Base-by-base conservation (phyloP, 2,888 invertebrate genomes). In the Lobophora halterata region DNA sequence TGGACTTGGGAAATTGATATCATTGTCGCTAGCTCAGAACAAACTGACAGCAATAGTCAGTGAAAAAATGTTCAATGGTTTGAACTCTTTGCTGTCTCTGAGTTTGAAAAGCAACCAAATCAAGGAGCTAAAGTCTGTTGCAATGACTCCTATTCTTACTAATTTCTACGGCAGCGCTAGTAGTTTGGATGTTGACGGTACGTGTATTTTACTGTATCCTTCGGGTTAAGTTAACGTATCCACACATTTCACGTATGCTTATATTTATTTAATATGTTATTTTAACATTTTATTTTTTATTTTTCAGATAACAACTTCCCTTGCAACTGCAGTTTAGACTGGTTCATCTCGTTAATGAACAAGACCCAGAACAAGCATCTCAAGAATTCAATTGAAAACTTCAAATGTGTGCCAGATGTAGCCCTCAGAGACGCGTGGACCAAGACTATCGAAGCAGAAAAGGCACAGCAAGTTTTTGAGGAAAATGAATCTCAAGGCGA, bases 281-380 rank as follows among this genome's bases (percentile, higher is more conserved):
- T 5, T n/a, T 7, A 36, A n/a, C 18, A 21, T 21, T 12, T 23
- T 8, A 11, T 13, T 11, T 29, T 23, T 13, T 33, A 35, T 33
- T 34, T 81, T 78, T 29, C 83, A 87, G 86, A 81, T 40, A 87
- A 85, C 58, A 64, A 65, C 40, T 79, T 86, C 47, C 67, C 75
- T 0, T 87, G 87, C 41, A 68, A 73, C 43, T 86, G 87, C 55
- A 69, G 67, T 3, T 60, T 87, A 13, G 85, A 87, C 26, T 83
- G 81, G 76, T 79, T 83, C 49, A 52, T 71, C 34, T 36, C 59
- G 0, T 47, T 87, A 0, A 74, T 79, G 58, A 81, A 83, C 45
- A 74, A 70, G 46, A 86, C 85, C 1, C 55, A 65, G 24, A 86
- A 75, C 45, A 62, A 58, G 2, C 58, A 66, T 10, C 46, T 85